phyloP scores from a whole-genome alignment of 1,140 invertebrate species.

The Lutraria rhynchaena region DNA sequence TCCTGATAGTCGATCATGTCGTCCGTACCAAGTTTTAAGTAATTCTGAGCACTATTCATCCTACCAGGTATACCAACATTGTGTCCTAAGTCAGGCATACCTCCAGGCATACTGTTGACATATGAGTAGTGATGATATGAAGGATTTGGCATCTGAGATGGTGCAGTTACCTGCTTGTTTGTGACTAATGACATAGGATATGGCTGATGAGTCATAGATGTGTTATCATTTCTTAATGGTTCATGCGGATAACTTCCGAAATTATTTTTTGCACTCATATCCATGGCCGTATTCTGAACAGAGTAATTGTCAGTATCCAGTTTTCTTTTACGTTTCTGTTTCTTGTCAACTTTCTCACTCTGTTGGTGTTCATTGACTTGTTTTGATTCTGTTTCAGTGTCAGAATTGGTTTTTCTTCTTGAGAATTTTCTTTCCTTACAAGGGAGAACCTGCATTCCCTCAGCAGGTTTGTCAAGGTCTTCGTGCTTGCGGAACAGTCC shows the following conservation, averaged over 20 bases:
- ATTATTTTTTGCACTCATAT: no score
- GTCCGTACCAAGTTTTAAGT: background rate
- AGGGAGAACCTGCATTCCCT: constrained; percentile 76
- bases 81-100: no score
- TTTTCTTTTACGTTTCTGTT: constrained; percentile 27
- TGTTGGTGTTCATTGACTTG: constrained; percentile 84
- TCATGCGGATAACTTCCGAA: no score
- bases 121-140: no score
- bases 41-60: background rate
- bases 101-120: no score
- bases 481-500: constrained; percentile 75
- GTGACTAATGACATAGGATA: no score
- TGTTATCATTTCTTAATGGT: no score
- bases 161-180: no score
- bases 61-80: no score
- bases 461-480: constrained; percentile 72
- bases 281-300: background rate
- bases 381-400: no score
- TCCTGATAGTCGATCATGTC: constrained; percentile 31
- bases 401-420: constrained; percentile 18
- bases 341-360: background rate
- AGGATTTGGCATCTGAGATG: no score
- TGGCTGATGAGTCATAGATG: no score
- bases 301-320: background rate
- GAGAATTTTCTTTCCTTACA: constrained; percentile 70